phyloP scores from a whole-genome alignment of 2,888 invertebrate species.

The Plagodis dolabraria region DNA sequence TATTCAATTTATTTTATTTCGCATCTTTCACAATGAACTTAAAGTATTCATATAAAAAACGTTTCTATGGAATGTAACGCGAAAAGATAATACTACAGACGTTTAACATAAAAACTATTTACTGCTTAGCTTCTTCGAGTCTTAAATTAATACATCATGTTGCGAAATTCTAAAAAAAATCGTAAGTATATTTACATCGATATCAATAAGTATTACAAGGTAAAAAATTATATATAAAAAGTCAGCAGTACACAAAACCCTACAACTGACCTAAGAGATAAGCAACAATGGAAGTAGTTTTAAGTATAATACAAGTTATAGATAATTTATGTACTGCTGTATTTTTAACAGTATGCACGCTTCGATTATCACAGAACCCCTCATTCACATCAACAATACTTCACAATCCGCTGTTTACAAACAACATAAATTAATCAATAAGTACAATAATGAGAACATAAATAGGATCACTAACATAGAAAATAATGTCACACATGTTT shows the following conservation, averaged over 20 bases:
- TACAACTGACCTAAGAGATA: slow-evolving; percentile 13
- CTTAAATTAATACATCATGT: slow-evolving; percentile 48
- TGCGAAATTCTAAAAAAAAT: slow-evolving; percentile 52
- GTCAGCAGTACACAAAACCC: slow-evolving; percentile 44
- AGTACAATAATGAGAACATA: slow-evolving; percentile 35
- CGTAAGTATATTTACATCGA: slow-evolving; percentile 58
- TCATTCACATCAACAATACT: slow-evolving; percentile 50
- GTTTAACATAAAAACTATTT: slow-evolving; percentile 45
- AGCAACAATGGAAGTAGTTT: slow-evolving; percentile 21
- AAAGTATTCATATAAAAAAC: slow-evolving; percentile 39
- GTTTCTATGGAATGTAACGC: slow-evolving; percentile 71
- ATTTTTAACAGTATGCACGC: slow-evolving; percentile 46
- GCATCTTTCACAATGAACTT: slow-evolving; percentile 52
- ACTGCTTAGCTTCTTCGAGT: slow-evolving; percentile 52
- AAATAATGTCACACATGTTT: slow-evolving; percentile 26
- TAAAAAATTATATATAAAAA: slow-evolving; percentile 51
- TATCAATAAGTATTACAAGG: slow-evolving; percentile 47
- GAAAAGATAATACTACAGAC: slow-evolving; percentile 60
- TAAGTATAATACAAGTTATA: slow-evolving; percentile 21
- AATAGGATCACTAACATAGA: slow-evolving; percentile 36
- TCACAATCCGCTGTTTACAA: slow-evolving; percentile 49
- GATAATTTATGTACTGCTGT: slow-evolving; percentile 43
- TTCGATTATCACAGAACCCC: slow-evolving; percentile 70
- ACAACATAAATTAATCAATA: slow-evolving; percentile 47
- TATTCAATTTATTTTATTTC: slow-evolving; percentile 44